These are phyloP conservation scores for Labia minor DNA, from an alignment of 2,888 invertebrate species.

Conservation along the genomic window DNA sequence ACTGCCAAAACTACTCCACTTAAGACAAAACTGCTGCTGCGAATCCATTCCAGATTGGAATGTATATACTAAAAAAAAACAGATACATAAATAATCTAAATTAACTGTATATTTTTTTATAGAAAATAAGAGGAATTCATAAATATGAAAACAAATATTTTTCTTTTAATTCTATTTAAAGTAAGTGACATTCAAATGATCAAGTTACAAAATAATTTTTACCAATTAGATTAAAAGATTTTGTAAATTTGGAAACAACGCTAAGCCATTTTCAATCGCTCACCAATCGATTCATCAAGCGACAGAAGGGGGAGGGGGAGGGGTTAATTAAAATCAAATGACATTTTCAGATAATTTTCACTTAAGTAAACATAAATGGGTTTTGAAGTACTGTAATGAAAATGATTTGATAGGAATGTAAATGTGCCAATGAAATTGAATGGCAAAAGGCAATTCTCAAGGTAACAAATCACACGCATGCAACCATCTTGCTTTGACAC, in stretches of 20 bases:
- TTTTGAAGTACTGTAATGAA: not conserved
- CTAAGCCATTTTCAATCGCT: conserved; percentile 13
- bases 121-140: no score
- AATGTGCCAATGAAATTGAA: not conserved
- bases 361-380: not conserved
- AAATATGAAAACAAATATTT: no score
- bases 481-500: conserved; percentile 33
- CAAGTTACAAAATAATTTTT: not conserved
- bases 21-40: conserved; percentile 89
- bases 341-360: not conserved
- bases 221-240: not conserved
- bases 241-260: not conserved
- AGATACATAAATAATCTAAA: no score
- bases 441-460: conserved; percentile 24
- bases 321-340: not conserved
- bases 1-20: conserved; percentile 92
- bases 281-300: conserved; percentile 17
- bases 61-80: conserved; percentile 48
- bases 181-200: no score
- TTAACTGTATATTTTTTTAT: not conserved
- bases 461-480: conserved; percentile 32
- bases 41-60: conserved; percentile 74
- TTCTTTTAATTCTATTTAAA: no score
- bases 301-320: conserved; percentile 20
- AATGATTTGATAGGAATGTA: not conserved